phyloP scores from a whole-genome alignment of 2,888 invertebrate species.

The Cyclophora albipunctata region DNA sequence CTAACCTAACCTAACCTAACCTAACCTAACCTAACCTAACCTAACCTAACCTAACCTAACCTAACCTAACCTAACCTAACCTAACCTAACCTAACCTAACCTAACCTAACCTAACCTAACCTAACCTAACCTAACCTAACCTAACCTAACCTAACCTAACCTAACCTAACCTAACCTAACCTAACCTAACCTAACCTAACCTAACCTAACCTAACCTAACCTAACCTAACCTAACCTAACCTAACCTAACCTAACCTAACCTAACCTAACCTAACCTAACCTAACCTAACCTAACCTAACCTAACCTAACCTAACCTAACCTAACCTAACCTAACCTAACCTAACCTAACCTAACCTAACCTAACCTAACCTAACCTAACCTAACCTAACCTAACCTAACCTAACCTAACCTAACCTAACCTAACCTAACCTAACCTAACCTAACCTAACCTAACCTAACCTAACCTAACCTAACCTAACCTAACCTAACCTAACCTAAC shows the following conservation, averaged over 20 bases:
- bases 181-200: conserved; percentile 15
- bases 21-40: conserved; percentile 7
- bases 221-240: conserved; percentile 21
- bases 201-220: conserved; percentile 22
- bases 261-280: conserved; percentile 14
- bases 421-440: conserved; percentile 17
- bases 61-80: conserved; percentile 14
- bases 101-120: conserved; percentile 12
- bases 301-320: conserved; percentile 18
- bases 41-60: conserved; percentile 6
- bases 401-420: conserved; percentile 14
- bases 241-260: conserved; percentile 19
- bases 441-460: conserved; percentile 19
- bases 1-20: conserved; percentile 9
- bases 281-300: conserved; percentile 17
- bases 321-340: conserved; percentile 18
- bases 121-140: conserved; percentile 15
- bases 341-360: conserved; percentile 17
- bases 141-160: conserved; percentile 12
- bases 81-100: conserved; percentile 17
- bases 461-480: conserved; percentile 19
- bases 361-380: conserved; percentile 16
- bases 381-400: conserved; percentile 15
- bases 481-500: conserved; percentile 19
- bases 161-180: conserved; percentile 18